A percentile compares a stretch with the other conserved stretches of the same genome.
These are phyloP conservation scores for Cricetomys ansorgei DNA, from an alignment of 2,113 vertebrate genomes.

Conservation along the genomic window DNA sequence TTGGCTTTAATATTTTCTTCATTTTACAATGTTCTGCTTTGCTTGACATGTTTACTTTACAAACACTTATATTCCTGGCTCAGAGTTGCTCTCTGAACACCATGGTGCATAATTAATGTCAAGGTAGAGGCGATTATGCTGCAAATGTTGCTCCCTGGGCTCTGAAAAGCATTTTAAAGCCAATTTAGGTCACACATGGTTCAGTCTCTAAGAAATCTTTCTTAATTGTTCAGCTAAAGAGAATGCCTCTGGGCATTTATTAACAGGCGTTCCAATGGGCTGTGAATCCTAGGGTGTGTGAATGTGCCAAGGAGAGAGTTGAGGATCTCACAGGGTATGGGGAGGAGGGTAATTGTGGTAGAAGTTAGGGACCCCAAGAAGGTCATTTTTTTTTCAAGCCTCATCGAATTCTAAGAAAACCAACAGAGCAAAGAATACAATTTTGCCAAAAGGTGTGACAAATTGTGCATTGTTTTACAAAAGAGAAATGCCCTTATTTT, in stretches of 20 bases:
- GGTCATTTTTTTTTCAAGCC: conserved; percentile 42
- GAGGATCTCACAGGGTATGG: neutral
- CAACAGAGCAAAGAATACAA: conserved; percentile 29
- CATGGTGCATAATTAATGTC: conserved; percentile 85
- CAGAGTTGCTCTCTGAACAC: conserved; percentile 79
- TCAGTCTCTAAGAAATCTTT: conserved; percentile 84
- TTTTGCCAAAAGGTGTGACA: conserved; percentile 61
- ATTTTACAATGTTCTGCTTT: conserved; percentile 82
- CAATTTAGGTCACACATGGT: conserved; percentile 85
- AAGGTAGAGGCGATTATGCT: conserved; percentile 85
- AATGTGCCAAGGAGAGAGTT: neutral
- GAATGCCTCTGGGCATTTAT: conserved; percentile 74
- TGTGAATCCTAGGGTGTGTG: conserved; percentile 57
- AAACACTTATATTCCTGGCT: conserved; percentile 81
- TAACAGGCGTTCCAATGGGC: conserved; percentile 74
- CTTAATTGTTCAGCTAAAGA: conserved; percentile 83
- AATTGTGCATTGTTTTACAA: neutral
- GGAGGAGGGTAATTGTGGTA: neutral
- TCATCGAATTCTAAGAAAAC: conserved; percentile 62
- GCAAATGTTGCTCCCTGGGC: conserved; percentile 79
- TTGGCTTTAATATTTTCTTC: conserved; percentile 79
- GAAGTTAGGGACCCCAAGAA: conserved; percentile 20
- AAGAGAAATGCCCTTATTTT: conserved; percentile 60
- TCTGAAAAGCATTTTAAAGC: conserved; percentile 83
- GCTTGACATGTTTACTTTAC: conserved; percentile 85